Evolutionary conservation across 2,113 vertebrate species (phyloP).

Genomic region (Erpornis zantholeuca): DNA sequence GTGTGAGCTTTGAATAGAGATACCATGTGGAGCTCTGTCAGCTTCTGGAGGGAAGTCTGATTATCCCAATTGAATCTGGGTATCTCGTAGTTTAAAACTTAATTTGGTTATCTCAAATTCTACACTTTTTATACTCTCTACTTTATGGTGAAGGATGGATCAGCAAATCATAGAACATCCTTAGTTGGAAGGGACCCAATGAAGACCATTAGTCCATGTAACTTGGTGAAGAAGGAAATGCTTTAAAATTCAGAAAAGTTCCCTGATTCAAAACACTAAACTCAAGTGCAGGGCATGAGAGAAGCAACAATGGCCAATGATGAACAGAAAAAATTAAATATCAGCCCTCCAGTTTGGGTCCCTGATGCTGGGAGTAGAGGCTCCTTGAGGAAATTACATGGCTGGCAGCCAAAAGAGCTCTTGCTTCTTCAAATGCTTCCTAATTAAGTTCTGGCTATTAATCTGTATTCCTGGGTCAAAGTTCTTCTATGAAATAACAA

Average conservation of each 20-base stretch:
- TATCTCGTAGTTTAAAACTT: background rate
- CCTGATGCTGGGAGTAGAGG: background rate
- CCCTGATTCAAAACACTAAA: background rate
- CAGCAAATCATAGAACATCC: background rate
- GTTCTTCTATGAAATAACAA: conserved; percentile 26
- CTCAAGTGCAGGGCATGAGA: background rate
- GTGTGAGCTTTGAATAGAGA: background rate
- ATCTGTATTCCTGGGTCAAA: background rate
- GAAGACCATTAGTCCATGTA: rapidly evolving
- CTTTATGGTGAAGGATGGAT: background rate
- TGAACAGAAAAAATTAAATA: background rate
- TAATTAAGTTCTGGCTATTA: conserved; percentile 60
- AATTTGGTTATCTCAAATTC: background rate
- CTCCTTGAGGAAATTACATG: conserved; percentile 1
- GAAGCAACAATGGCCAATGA: background rate
- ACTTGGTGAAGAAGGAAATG: background rate
- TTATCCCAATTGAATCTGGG: rapidly evolving
- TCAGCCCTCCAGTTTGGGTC: background rate
- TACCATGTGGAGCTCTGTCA: background rate
- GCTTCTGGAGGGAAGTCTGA: background rate
- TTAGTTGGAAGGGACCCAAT: rapidly evolving
- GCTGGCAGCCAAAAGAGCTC: conserved; percentile 42
- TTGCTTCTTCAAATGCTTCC: conserved; percentile 24
- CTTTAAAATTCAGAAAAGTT: background rate
- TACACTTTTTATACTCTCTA: background rate